These are phyloP conservation scores for Tortricodes alternella DNA, from an alignment of 2,888 invertebrate genomes.

Conservation along the genomic window DNA sequence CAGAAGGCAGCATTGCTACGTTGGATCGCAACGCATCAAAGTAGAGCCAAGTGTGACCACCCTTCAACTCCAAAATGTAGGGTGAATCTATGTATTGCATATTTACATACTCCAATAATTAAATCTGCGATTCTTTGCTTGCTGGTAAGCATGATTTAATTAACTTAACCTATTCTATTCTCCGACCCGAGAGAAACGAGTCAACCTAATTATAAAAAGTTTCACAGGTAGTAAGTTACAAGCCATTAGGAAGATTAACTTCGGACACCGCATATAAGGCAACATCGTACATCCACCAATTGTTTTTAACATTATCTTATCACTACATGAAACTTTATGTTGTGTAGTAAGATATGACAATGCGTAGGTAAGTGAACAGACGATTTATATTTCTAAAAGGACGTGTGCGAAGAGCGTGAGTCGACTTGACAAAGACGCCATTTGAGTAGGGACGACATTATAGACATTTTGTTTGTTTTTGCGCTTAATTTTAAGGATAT, in stretches of 20 bases:
- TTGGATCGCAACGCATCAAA: too few species aligned
- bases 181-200: background rate
- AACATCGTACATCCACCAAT: too few species aligned
- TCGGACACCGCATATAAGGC: conserved; percentile 7
- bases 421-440: background rate
- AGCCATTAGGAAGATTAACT: conserved; percentile 29
- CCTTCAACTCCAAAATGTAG: too few species aligned
- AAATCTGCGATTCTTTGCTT: too few species aligned
- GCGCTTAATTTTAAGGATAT: too few species aligned
- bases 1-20: too few species aligned
- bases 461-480: background rate
- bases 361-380: background rate
- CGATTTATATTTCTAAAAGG: background rate
- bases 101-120: too few species aligned
- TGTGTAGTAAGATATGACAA: too few species aligned
- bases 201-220: conserved; percentile 27
- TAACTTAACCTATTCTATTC: background rate
- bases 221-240: conserved; percentile 15
- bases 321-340: too few species aligned
- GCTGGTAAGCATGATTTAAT: background rate
- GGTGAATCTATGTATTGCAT: too few species aligned
- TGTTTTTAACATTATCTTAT: too few species aligned
- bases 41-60: too few species aligned
- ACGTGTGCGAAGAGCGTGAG: background rate
- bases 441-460: background rate